These are phyloP conservation scores for Mesembrinibis cayennensis DNA, from an alignment of 2,113 vertebrate species.

Conservation along the genomic window DNA sequence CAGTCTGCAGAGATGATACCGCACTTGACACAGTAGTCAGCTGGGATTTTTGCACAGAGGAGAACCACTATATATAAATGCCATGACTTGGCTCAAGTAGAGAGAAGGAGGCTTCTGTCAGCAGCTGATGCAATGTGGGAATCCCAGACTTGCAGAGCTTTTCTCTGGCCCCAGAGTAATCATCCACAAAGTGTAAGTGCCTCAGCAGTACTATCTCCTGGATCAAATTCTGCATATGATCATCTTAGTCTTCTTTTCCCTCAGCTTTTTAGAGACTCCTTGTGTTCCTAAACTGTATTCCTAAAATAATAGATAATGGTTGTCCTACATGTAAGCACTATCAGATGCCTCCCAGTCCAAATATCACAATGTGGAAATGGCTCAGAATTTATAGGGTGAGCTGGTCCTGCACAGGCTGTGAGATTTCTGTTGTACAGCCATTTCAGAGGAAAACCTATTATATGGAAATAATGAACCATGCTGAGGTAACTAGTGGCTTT, in stretches of 20 bases:
- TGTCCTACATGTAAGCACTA: neutral
- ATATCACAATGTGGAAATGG: neutral
- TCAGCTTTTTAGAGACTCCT: neutral
- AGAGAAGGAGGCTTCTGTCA: neutral
- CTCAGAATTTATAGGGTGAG: neutral
- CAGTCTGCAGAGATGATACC: neutral
- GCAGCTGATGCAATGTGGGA: neutral
- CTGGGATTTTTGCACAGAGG: neutral
- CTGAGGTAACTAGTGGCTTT: neutral
- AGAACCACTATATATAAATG: neutral
- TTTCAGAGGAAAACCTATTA: neutral
- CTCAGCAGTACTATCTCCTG: neutral
- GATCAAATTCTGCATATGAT: neutral
- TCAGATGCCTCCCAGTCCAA: neutral
- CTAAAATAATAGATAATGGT: neutral
- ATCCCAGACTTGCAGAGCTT: neutral
- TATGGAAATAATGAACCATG: neutral
- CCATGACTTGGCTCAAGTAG: neutral
- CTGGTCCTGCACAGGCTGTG: neutral
- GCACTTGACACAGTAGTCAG: neutral
- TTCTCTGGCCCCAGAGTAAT: neutral
- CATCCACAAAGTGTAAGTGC: neutral
- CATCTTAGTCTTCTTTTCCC: neutral
- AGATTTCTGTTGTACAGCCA: neutral
- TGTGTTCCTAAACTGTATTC: neutral